Evolutionary conservation across 1,140 invertebrate species (phyloP).

Genomic region (Drosophila ananassae): DNA sequence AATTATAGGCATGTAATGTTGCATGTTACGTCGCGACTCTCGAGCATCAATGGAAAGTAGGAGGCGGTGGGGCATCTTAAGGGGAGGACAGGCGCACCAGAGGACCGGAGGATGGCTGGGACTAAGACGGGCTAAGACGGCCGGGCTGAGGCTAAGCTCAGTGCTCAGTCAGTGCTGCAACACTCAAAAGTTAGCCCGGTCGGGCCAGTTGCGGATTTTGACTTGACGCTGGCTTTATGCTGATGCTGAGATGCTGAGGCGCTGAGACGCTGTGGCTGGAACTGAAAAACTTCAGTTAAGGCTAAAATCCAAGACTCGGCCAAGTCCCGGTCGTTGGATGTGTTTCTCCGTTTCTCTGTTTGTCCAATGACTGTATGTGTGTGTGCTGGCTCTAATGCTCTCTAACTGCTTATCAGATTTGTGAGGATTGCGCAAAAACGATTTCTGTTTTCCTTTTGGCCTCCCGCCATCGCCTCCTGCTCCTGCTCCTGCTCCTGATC

Average conservation of each 20-base stretch:
- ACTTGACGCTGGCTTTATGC: slow-evolving; percentile 63
- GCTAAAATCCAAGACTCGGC: slow-evolving; percentile 17
- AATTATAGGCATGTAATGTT: slow-evolving; percentile 84
- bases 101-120: slow-evolving; percentile 25
- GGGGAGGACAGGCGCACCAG: slow-evolving; percentile 3
- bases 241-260: slow-evolving; percentile 36
- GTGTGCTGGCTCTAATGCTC: slow-evolving; percentile 67
- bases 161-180: slow-evolving; percentile 58
- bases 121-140: slow-evolving; percentile 25
- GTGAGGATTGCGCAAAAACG: slow-evolving; percentile 73
- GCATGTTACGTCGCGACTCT: slow-evolving; percentile 76
- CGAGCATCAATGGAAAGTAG: slow-evolving; percentile 34
- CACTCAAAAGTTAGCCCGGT: slow-evolving; percentile 67
- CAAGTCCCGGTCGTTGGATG: slow-evolving; percentile 32
- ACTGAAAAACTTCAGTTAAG: slow-evolving; percentile 23
- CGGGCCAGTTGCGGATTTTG: slow-evolving; percentile 63
- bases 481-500: not conserved
- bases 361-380: slow-evolving; percentile 30
- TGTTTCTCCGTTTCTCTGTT: slow-evolving; percentile 49
- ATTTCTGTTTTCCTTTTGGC: slow-evolving; percentile 54
- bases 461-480: slow-evolving; percentile 6
- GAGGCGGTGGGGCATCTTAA: not conserved
- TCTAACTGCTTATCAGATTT: slow-evolving; percentile 80
- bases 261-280: slow-evolving; percentile 4
- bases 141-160: slow-evolving; percentile 47